Evolutionary conservation across 2,888 invertebrate genomes (phyloP), one percentile per base, ranked within the genome.

Genomic region (Harmothoe impar): DNA sequence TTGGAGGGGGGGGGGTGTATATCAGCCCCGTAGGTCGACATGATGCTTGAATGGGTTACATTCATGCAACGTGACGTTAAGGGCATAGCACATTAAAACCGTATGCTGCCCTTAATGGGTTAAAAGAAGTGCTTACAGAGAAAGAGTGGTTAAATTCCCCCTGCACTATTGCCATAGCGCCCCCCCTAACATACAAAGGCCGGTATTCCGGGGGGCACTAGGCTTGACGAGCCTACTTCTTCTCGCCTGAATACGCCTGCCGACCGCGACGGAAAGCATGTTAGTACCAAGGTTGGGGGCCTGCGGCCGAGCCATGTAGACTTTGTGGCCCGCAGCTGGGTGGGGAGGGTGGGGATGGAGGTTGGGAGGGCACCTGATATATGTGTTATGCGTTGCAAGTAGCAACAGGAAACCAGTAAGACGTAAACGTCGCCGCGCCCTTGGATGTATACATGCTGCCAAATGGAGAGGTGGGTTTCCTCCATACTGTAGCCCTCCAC

Each of bases 321-420:
- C n/a, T 3, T 62, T 62, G 23, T 62, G 23, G 54, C 54, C 62
- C 15, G 25, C 7, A 17, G 77, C 0, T n/a, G 31, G 77, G 31
- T 25, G 77, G 29, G 77, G 25, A 31, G 77, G 77, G 15, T 10
- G 77, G 29, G 77, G 20, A 10, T 77, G 77, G 77, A 17, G 77
- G 31, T 0, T 77, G 77, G 29, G 5, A 7, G 35, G 81, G 35
- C 43, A 81, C n/a, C 81, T 81, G 81, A 81, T 81, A 81, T 56
- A 86, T 56, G 86, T 86, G 86, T 86, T 86, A 52, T 86, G 86
- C 52, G 29, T 86, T 29, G 52, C 54, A 86, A 86, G 54, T 86
- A 54, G 54, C 86, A 54, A 86, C 86, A 86, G 56, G 54, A 54
- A 54, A 54, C 86, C 54, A 43, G 31, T 15, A 15, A n/a, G 31